Conservation (phyloP, 2,797 vertebrate genomes). For the Rhinoraja longicauda region DNA sequence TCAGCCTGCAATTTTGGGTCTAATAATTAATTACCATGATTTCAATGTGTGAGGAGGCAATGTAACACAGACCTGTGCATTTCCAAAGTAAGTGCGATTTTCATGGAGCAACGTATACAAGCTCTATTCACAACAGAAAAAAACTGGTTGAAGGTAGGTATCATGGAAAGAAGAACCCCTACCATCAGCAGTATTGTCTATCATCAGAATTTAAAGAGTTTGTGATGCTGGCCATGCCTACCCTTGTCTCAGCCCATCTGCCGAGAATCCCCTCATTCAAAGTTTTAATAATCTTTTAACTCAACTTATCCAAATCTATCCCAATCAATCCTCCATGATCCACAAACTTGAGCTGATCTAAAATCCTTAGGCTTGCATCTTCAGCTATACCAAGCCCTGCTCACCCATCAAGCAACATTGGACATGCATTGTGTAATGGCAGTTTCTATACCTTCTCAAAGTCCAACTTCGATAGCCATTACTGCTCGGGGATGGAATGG, state of each 20-base stretch:
- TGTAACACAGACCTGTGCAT: too few species aligned
- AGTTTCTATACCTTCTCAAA: too few species aligned
- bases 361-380: neutral
- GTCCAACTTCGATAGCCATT: too few species aligned
- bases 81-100: neutral
- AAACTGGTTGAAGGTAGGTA: too few species aligned
- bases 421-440: too few species aligned
- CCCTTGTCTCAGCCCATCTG: neutral
- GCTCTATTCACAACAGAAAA: too few species aligned
- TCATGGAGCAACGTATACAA: neutral
- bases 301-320: neutral
- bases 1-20: neutral
- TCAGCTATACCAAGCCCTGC: neutral
- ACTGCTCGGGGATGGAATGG: too few species aligned
- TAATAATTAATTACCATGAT: neutral
- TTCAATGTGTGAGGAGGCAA: neutral
- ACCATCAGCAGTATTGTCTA: too few species aligned
- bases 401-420: neutral
- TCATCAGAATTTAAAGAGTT: neutral
- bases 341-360: neutral
- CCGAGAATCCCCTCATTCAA: neutral
- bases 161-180: too few species aligned
- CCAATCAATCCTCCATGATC: neutral
- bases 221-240: neutral
- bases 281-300: neutral